A percentile compares a stretch with the other conserved stretches of the same genome.
Conservation (phyloP, 2,888 invertebrate genomes). For the Thera obeliscata region DNA sequence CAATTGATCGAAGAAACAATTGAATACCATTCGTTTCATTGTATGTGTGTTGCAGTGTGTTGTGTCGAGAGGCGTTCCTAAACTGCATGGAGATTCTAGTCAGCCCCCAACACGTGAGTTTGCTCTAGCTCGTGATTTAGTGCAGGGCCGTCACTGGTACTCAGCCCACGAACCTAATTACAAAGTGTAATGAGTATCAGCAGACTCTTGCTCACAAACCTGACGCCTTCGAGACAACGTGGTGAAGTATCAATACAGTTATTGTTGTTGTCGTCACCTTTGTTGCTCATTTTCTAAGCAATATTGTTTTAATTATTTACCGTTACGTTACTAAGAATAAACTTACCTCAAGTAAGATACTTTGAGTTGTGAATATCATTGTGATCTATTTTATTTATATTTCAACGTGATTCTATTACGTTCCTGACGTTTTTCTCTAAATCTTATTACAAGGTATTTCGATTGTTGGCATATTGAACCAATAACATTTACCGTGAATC, state of each 20-base stretch:
- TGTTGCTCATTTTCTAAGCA: background rate
- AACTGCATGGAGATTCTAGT: constrained; percentile 4
- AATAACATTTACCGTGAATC: too few species aligned
- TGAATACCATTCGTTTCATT: too few species aligned
- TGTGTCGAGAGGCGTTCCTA: background rate
- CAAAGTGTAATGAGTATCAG: constrained; percentile 81
- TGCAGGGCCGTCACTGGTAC: constrained; percentile 68
- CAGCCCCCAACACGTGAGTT: background rate
- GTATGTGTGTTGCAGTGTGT: background rate
- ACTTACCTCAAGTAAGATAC: background rate
- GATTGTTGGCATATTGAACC: too few species aligned
- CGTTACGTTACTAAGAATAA: background rate
- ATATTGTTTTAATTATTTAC: constrained; percentile 1
- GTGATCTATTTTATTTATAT: background rate
- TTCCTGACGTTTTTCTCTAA: too few species aligned
- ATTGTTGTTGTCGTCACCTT: constrained; percentile 20
- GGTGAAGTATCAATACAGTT: constrained; percentile 43
- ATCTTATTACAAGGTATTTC: too few species aligned
- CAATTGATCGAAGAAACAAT: too few species aligned
- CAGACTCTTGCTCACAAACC: constrained; percentile 50
- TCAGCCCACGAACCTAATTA: constrained; percentile 79
- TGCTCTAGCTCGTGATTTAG: constrained; percentile 67
- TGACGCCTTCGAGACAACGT: constrained; percentile 52
- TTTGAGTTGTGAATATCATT: background rate
- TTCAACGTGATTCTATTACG: background rate